These are phyloP conservation scores for Ariopsis seemanni DNA, from an alignment of 2,113 vertebrate genomes.

Conservation along the genomic window DNA sequence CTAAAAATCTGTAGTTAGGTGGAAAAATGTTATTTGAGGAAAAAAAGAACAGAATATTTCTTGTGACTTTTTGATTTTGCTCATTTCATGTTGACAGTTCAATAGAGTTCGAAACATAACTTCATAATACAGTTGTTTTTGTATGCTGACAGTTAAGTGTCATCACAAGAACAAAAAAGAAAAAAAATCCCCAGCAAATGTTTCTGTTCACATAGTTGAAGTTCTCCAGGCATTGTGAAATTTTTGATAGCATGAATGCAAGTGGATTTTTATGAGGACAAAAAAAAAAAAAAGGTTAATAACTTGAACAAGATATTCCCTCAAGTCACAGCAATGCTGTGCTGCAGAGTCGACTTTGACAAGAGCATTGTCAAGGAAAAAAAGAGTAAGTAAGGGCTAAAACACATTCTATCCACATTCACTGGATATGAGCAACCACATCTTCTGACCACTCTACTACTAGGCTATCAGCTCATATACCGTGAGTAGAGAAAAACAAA, in stretches of 20 bases:
- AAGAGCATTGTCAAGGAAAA: background rate
- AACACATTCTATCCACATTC: too few species aligned
- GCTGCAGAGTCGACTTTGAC: background rate
- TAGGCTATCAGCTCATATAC: too few species aligned
- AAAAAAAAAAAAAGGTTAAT: background rate
- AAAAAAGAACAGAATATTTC: background rate
- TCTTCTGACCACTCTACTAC: too few species aligned
- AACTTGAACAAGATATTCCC: background rate
- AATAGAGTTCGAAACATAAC: background rate
- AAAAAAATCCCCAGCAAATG: background rate
- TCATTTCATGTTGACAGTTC: background rate
- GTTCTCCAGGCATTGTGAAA: background rate
- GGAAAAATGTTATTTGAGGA: background rate
- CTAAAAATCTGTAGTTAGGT: conserved; percentile 20
- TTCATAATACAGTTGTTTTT: background rate
- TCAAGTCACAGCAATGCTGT: background rate
- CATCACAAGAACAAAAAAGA: background rate
- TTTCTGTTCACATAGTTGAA: background rate
- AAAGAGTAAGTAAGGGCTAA: background rate
- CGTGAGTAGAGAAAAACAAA: too few species aligned
- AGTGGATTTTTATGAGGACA: background rate
- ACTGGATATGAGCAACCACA: too few species aligned
- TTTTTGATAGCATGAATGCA: background rate
- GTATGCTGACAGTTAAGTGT: background rate
- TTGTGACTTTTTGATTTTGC: background rate